Evolutionary conservation across 2,888 invertebrate genomes (phyloP), one percentile per base, ranked within the genome.

Genomic region (Zaprionus obscuricornis): DNA sequence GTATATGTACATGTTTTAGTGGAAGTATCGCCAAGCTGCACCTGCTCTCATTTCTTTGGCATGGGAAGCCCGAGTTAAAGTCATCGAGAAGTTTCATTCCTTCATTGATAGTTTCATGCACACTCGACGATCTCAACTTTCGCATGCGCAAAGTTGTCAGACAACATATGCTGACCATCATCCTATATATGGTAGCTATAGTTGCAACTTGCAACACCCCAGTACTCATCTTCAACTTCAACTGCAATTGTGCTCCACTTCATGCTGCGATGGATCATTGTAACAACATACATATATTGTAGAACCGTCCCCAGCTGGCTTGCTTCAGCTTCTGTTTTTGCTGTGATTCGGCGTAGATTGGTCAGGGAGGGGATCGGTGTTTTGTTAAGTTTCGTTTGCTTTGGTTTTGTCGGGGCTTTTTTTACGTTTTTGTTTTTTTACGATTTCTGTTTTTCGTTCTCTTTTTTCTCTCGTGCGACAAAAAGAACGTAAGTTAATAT

Each of bases 401-500:
- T 26, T 40, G 31, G 33, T 31, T 51, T 66, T 50, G 29, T 20
- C 34, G 20, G 47, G 49, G 16, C 55, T 49, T 17, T 64, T 74
- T 42, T 43, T 54, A 27, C 33, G 14, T 11, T 33, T 33, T 7
- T 33, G 10, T 22, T 26, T 36, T 14, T 46, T 47, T 18, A 47
- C 27, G 14, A 18, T 40, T 24, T 36, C 24, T 59, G 37, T 34
- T 34, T 24, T 50, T 43, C n/a, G 18, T 45, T 50, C 40, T 47
- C 42, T 33, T 20, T 47, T 31, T 46, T 46, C 34, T 45, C 43
- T 66, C 74, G 60, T 74, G 74, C 63, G 57, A 56, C 55, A 49
- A 76, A n/a, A n/a, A n/a, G n/a, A n/a, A 56, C 69, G 82, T 77
- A 82, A 82, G 86, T 86, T 82, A 86, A 82, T 82, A 82, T 82